These are phyloP conservation scores for Urechis unicinctus DNA, from an alignment of 2,888 invertebrate species.

Conservation along the genomic window DNA sequence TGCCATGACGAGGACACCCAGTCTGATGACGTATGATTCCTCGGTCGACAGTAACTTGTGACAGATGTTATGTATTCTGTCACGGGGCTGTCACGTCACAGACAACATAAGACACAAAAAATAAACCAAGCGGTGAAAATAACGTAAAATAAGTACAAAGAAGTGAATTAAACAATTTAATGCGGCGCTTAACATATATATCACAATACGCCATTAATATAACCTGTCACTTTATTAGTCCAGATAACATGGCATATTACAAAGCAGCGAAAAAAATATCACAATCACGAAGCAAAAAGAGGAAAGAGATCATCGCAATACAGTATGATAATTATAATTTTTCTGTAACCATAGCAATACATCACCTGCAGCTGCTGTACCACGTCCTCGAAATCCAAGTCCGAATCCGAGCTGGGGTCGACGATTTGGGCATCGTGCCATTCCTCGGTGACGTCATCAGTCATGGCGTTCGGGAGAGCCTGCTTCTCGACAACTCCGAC, in stretches of 20 bases:
- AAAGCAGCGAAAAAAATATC: too few species aligned
- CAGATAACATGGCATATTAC: too few species aligned
- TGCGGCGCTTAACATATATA: too few species aligned
- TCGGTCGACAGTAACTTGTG: conserved; percentile 16
- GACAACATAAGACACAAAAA: not conserved
- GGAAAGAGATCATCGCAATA: too few species aligned
- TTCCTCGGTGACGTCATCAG: not conserved
- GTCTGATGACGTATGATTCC: conserved; percentile 12
- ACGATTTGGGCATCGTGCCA: not conserved
- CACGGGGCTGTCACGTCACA: conserved; percentile 5
- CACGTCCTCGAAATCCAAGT: not conserved
- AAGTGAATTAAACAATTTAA: too few species aligned
- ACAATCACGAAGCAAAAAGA: too few species aligned
- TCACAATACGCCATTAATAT: too few species aligned
- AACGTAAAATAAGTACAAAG: too few species aligned
- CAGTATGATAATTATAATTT: too few species aligned
- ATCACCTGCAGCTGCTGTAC: not conserved
- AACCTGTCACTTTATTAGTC: too few species aligned
- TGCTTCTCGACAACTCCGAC: not conserved
- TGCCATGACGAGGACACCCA: conserved; percentile 13
- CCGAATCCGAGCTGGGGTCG: not conserved
- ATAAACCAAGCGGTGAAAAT: not conserved
- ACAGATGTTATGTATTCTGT: conserved; percentile 9
- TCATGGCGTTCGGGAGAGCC: not conserved
- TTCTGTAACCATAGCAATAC: too few species aligned